Evolutionary conservation across 2,113 vertebrate genomes (phyloP).

Genomic region (Triplophysa rosa): DNA sequence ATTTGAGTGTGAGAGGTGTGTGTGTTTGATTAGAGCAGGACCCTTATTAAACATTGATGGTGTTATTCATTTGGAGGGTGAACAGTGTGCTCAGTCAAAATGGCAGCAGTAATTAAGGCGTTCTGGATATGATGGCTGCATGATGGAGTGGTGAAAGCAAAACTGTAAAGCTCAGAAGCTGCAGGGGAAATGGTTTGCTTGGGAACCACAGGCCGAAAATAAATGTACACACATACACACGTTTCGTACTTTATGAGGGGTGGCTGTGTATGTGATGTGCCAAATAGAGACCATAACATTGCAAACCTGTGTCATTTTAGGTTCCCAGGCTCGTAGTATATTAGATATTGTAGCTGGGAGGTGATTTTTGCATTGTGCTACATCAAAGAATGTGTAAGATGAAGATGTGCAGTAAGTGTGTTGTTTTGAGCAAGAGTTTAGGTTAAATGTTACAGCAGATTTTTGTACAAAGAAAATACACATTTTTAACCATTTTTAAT

Average conservation of each 20-base stretch:
- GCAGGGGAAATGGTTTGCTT: constrained; percentile 30
- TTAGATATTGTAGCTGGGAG: background rate
- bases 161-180: constrained; percentile 60
- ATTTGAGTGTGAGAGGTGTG: constrained; percentile 61
- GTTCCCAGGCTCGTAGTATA: background rate
- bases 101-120: constrained; percentile 92
- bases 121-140: constrained; percentile 67
- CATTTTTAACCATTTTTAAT: too few species aligned
- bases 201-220: constrained; percentile 10
- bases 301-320: constrained; percentile 1
- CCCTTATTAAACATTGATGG: constrained; percentile 88
- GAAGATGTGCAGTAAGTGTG: background rate
- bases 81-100: constrained; percentile 85
- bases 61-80: constrained; percentile 80
- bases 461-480: too few species aligned
- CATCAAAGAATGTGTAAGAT: too few species aligned
- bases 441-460: too few species aligned
- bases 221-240: background rate
- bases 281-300: background rate
- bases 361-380: background rate
- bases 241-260: background rate
- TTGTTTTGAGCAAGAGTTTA: too few species aligned
- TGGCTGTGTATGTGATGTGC: background rate
- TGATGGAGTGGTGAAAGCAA: constrained; percentile 87
- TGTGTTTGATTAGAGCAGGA: constrained; percentile 69